These are phyloP conservation scores for Silurus glanis DNA, from an alignment of 2,113 vertebrate species.

Conservation along the genomic window DNA sequence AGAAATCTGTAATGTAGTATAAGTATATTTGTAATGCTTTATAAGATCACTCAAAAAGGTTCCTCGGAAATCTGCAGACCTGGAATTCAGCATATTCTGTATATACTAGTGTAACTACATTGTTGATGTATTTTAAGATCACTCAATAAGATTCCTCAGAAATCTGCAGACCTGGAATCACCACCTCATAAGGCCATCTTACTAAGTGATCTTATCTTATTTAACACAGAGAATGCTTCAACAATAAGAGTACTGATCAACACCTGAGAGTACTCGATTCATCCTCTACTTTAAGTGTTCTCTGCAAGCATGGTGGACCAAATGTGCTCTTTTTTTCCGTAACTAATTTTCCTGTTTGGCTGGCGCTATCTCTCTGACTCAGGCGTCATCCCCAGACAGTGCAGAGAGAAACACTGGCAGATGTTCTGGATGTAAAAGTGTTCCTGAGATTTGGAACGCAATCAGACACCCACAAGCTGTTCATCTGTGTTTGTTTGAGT, in stretches of 20 bases:
- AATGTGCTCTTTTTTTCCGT: neutral
- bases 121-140: no score
- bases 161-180: neutral
- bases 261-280: neutral
- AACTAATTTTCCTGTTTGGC: constrained; percentile 14
- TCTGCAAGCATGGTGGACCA: neutral
- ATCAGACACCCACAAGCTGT: constrained; percentile 38
- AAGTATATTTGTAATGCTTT: no score
- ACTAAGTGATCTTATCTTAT: neutral
- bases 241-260: neutral
- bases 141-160: neutral
- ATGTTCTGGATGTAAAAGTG: constrained; percentile 56
- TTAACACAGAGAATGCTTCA: neutral
- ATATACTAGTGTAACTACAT: no score
- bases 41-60: neutral
- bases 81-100: no score
- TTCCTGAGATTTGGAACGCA: constrained; percentile 46
- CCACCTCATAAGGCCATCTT: neutral
- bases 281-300: neutral
- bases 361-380: constrained; percentile 32
- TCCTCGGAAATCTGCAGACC: neutral
- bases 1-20: no score
- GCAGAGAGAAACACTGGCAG: constrained; percentile 48
- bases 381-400: constrained; percentile 18
- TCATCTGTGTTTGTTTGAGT: constrained; percentile 45